These are phyloP conservation scores for Brachionus calyciflorus DNA, from an alignment of 1,140 invertebrate species.

Conservation along the genomic window DNA sequence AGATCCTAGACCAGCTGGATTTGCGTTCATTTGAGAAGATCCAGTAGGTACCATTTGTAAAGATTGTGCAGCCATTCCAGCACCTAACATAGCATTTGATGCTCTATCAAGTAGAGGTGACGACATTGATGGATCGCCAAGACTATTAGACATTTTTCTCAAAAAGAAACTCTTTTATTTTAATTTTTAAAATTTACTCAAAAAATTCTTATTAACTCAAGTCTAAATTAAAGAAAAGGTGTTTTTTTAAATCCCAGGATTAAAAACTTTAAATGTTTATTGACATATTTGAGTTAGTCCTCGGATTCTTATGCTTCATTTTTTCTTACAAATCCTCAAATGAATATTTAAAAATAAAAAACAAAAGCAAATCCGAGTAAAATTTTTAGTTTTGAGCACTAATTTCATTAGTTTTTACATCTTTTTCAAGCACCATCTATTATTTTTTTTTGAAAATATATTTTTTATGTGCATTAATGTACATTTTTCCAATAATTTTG, in stretches of 20 bases:
- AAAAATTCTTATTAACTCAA: too few relatives aligned
- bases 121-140: constrained; percentile 30
- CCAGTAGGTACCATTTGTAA: constrained; percentile 33
- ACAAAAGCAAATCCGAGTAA: neutral
- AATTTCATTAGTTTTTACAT: neutral
- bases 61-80: neutral
- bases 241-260: neutral
- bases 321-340: too few relatives aligned
- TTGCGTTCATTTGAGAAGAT: constrained; percentile 13
- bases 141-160: constrained; percentile 34
- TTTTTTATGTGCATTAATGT: constrained; percentile 7
- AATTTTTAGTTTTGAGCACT: neutral
- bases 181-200: neutral
- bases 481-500: constrained; percentile 26
- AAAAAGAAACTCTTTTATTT: too few relatives aligned
- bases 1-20: neutral
- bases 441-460: constrained; percentile 4
- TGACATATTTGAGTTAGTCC: neutral
- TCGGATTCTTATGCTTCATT: neutral
- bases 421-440: constrained; percentile 32
- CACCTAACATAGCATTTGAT: constrained; percentile 2
- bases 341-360: too few relatives aligned
- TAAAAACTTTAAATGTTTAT: neutral
- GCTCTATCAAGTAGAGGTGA: constrained; percentile 28
- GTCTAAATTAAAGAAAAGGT: neutral